Percentiles rank a stretch among this genome's conserved stretches.
These are phyloP conservation scores for Heliopora coerulea DNA, from an alignment of 92 coral and sea anemone species.

Conservation along the genomic window DNA sequence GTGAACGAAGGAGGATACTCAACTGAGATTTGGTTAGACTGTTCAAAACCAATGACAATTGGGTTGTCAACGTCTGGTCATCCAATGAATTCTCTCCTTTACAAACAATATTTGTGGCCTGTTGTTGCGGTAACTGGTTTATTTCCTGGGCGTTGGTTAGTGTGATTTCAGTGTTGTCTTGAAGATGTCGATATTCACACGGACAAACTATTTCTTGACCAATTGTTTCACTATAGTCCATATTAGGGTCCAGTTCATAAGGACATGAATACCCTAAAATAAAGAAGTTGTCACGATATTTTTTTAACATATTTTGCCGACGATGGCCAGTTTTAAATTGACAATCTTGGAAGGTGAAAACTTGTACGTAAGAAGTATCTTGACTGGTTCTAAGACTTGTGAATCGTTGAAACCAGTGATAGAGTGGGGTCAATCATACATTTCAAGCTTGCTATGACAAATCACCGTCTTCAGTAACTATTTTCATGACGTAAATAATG, in stretches of 20 bases:
- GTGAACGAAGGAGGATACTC: neutral
- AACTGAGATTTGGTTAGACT: slow-evolving; percentile 7
- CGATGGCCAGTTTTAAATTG: too few species aligned
- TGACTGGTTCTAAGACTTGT: too few species aligned
- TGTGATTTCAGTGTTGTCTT: neutral
- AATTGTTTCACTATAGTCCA: neutral
- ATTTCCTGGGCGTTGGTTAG: neutral
- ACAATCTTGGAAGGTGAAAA: too few species aligned
- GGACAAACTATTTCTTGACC: neutral
- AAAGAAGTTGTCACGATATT: neutral
- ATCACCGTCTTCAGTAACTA: too few species aligned
- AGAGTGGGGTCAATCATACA: too few species aligned
- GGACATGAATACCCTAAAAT: neutral
- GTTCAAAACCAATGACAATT: neutral
- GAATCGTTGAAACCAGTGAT: too few species aligned
- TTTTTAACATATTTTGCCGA: too few species aligned
- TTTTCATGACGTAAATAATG: too few species aligned
- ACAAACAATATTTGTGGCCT: neutral
- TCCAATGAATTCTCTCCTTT: neutral
- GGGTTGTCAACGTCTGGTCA: neutral
- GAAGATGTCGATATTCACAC: neutral
- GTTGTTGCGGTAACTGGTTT: neutral
- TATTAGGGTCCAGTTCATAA: neutral
- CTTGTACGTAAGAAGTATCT: too few species aligned
- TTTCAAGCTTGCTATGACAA: too few species aligned